Evolutionary conservation across 2,888 invertebrate species (phyloP).

Genomic region (Hedychridium roseum): DNA sequence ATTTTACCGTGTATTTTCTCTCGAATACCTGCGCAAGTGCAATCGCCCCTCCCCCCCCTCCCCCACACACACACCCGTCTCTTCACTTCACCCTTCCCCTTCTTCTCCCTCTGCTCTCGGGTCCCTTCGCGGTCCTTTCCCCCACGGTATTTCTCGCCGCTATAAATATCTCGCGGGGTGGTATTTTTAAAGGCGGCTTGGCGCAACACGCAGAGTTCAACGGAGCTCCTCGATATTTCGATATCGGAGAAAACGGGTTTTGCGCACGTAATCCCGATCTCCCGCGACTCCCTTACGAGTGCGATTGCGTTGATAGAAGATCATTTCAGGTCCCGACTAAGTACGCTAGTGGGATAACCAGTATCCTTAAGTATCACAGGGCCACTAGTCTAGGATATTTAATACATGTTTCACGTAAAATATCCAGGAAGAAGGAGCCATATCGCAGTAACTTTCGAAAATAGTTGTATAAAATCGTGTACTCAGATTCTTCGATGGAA

Average conservation of each 20-base stretch:
- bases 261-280: slow-evolving; percentile 36
- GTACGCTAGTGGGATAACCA: no score
- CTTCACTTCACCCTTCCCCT: background rate
- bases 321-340: no score
- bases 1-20: no score
- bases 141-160: slow-evolving; percentile 21
- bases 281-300: no score
- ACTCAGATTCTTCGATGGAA: no score
- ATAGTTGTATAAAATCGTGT: no score
- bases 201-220: slow-evolving; percentile 34
- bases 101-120: slow-evolving; percentile 11
- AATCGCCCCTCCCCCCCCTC: slow-evolving; percentile 1
- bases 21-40: no score
- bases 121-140: slow-evolving; percentile 12
- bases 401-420: background rate
- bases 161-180: slow-evolving; percentile 56
- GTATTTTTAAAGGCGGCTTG: slow-evolving; percentile 57
- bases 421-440: background rate
- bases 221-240: slow-evolving; percentile 26
- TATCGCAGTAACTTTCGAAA: no score
- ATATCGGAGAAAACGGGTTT: slow-evolving; percentile 44
- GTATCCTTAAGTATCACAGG: no score
- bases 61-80: no score
- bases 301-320: no score
- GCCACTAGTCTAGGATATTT: no score